Evolutionary conservation across 37 sponge, comb jelly and placozoan genomes (phyloP).

Genomic region (Cliona cf. orientalis): DNA sequence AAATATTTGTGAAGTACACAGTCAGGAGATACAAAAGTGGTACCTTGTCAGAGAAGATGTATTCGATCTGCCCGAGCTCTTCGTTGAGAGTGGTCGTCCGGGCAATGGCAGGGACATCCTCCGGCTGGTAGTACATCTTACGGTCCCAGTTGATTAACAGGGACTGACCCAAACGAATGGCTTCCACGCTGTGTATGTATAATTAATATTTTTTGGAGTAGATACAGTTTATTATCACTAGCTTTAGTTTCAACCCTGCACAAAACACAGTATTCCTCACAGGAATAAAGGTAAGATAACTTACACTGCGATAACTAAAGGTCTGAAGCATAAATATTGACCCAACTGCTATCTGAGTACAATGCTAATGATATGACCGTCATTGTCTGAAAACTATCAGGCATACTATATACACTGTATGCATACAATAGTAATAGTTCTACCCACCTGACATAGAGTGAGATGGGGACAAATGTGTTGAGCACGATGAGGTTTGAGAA

Average conservation of each 20-base stretch:
- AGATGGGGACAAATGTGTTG: slow-evolving; percentile 97
- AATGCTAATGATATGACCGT: too few species aligned
- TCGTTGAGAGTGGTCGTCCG: slow-evolving; percentile 96
- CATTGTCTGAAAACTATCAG: too few species aligned
- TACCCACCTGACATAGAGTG: slow-evolving; percentile 95
- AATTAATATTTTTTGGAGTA: too few species aligned
- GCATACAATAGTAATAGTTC: too few species aligned
- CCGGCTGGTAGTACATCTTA: slow-evolving; percentile 88
- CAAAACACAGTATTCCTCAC: too few species aligned
- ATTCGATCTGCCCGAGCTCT: slow-evolving; percentile 97
- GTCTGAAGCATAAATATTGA: too few species aligned
- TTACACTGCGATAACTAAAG: too few species aligned
- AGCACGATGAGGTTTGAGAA: slow-evolving; percentile 93
- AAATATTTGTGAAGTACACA: neutral
- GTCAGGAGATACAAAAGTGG: neutral
- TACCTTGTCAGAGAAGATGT: slow-evolving; percentile 96
- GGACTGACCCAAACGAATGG: slow-evolving; percentile 95
- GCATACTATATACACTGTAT: too few species aligned
- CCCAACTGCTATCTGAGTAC: too few species aligned
- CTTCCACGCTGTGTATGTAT: slow-evolving; percentile 82
- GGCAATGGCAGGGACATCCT: slow-evolving; percentile 85
- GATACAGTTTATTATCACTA: neutral
- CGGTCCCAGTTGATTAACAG: slow-evolving; percentile 92
- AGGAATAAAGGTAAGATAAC: too few species aligned
- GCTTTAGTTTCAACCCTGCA: neutral